Evolutionary conservation across 2,797 vertebrate genomes (phyloP).

Genomic region (Gallinago solitaria): DNA sequence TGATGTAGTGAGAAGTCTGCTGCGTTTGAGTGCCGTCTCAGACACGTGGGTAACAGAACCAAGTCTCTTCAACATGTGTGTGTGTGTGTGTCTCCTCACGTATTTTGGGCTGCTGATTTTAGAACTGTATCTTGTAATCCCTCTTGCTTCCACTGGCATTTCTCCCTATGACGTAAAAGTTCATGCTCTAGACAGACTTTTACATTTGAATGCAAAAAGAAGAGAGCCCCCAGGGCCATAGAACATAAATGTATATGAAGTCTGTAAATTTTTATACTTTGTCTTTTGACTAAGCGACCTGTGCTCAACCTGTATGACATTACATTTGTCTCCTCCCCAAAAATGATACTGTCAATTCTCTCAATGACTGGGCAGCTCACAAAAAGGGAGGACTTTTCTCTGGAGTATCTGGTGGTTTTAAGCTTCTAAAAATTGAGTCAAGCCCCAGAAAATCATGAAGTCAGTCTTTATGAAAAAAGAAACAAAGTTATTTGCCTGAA

Average conservation of each 20-base stretch:
- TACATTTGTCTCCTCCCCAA: not conserved
- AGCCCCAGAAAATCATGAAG: not conserved
- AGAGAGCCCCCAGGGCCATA: not conserved
- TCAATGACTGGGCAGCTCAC: not conserved
- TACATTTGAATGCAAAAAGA: not conserved
- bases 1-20: not conserved
- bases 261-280: not conserved
- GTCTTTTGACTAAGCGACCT: not conserved
- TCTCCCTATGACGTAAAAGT: not conserved
- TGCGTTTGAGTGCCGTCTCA: not conserved
- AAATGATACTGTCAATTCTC: not conserved
- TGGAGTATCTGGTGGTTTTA: not conserved
- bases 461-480: not conserved
- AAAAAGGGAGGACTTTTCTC: not conserved
- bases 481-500: not conserved
- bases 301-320: accelerated
- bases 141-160: not conserved
- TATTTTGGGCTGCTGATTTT: not conserved
- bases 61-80: not conserved
- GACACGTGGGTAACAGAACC: not conserved
- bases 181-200: not conserved
- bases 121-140: not conserved
- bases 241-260: not conserved
- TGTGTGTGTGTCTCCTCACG: not conserved
- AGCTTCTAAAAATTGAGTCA: not conserved